phyloP scores from a whole-genome alignment of 2,888 invertebrate genomes.

The Itoplectis maculator region DNA sequence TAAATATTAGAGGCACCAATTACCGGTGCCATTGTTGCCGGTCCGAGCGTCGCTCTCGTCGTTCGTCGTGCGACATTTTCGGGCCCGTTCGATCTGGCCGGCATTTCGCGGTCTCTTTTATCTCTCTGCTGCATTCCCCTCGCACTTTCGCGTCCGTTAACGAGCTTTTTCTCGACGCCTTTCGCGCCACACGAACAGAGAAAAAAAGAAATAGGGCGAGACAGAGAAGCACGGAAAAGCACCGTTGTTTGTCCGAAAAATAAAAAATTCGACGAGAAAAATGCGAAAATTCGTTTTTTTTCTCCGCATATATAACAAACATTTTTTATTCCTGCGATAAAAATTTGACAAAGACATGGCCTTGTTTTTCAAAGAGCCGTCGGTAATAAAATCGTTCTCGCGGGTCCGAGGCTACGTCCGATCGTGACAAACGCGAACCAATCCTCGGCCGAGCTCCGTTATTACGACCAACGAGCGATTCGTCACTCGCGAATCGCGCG shows the following conservation, averaged over 20 bases:
- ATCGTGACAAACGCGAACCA: not conserved
- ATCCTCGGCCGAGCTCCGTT: not conserved
- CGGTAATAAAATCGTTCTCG: not conserved
- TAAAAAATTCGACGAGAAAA: no score
- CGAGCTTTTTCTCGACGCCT: conserved; percentile 46
- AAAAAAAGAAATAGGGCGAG: no score
- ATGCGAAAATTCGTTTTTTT: no score
- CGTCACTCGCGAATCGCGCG: not conserved
- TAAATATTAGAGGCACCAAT: conserved; percentile 38
- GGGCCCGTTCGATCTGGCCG: conserved; percentile 4
- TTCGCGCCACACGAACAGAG: not conserved
- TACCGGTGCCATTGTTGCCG: conserved; percentile 52
- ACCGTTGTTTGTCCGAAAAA: no score
- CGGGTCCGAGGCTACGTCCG: not conserved
- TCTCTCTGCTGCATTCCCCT: conserved; percentile 16
- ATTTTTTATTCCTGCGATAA: no score
- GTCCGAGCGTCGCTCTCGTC: conserved; percentile 29
- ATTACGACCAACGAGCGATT: not conserved
- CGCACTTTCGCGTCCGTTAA: conserved; percentile 39
- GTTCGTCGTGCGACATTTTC: conserved; percentile 4
- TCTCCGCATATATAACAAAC: no score
- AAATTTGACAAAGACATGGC: not conserved
- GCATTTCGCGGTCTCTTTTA: conserved; percentile 30
- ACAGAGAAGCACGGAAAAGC: no score
- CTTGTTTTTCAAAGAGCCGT: not conserved